Evolutionary conservation across 2,888 invertebrate genomes (phyloP), one percentile per base, ranked within the genome.

Genomic region (Mallateleia sp.): DNA sequence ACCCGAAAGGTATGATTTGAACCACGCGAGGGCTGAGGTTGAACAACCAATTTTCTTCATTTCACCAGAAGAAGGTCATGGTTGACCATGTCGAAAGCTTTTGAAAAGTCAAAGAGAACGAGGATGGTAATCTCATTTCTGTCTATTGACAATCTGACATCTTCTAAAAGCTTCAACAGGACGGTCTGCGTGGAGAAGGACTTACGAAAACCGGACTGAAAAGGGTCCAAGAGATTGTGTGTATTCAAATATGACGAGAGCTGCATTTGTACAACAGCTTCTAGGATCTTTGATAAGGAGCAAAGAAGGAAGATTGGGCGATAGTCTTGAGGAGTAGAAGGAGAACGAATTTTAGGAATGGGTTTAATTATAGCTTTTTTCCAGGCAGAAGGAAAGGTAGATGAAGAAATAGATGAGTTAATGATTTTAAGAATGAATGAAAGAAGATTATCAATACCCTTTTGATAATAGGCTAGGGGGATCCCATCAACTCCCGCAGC

Each of bases 201-300:
- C 14, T 42, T 56, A 2, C 45, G 42, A 32, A 72, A 77, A 15
- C 64, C 77, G n/a, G 25, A 77, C 28, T 77, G 54, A 24, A 22
- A 42, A 5, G 34, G 54, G 25, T 77, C 64, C 0, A 77, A 22
- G 2, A 66, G 11, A 11, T 25, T n/a, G 4, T 18, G 5, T 1
- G 20, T 15, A n/a, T 25, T 6, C 1, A 60, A 18, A 15, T 60
- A 20, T 1, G 1, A 8, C 15, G 8, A 24, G 6, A 60, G 18
- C 18, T 74, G 47, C 0, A 25, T 25, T 15, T 58, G 11, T 0
- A 74, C 74, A 6, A 47, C 24, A 7, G 2, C 0, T 20, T 74
- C 60, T 2, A 32, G 18, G 0, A 45, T 20, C 24, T 60, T 74
- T 9, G 74, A 74, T 6, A 60, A 47, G 2, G 60, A 60, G 22